Evolutionary conservation across 2,797 vertebrate species (phyloP).

Genomic region (Urophycis tenuis): DNA sequence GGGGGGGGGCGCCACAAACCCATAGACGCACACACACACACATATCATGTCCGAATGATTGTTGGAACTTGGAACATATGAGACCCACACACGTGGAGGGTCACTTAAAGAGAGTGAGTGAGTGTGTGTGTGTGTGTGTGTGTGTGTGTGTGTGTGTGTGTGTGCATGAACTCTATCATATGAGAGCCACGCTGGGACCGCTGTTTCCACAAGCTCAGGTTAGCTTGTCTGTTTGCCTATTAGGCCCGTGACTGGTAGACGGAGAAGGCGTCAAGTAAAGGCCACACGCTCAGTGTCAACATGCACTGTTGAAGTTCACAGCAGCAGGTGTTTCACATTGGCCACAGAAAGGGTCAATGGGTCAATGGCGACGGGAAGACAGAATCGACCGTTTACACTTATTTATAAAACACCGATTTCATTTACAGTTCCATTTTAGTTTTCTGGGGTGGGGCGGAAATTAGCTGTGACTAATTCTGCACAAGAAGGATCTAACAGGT

Average conservation of each 20-base stretch:
- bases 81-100: not conserved
- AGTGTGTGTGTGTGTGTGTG: not conserved
- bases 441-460: not conserved
- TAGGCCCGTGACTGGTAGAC: slow-evolving; percentile 17
- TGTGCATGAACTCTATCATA: not conserved
- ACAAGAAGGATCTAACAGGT: not conserved
- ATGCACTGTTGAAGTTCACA: slow-evolving; percentile 18
- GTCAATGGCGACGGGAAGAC: too few relatives aligned
- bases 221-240: slow-evolving; percentile 32
- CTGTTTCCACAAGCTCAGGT: slow-evolving; percentile 24
- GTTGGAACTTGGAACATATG: not conserved
- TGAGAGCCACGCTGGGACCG: slow-evolving; percentile 3
- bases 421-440: not conserved
- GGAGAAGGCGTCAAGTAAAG: slow-evolving; percentile 8
- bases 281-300: slow-evolving; percentile 10
- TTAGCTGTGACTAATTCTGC: not conserved
- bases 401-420: not conserved
- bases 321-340: slow-evolving; percentile 1
- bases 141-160: not conserved
- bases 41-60: not conserved
- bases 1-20: too few relatives aligned
- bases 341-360: not conserved
- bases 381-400: not conserved
- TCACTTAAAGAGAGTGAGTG: not conserved
- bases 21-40: not conserved